These are phyloP conservation scores for Eublepharis macularius DNA, from an alignment of 2,113 vertebrate genomes.

Conservation along the genomic window DNA sequence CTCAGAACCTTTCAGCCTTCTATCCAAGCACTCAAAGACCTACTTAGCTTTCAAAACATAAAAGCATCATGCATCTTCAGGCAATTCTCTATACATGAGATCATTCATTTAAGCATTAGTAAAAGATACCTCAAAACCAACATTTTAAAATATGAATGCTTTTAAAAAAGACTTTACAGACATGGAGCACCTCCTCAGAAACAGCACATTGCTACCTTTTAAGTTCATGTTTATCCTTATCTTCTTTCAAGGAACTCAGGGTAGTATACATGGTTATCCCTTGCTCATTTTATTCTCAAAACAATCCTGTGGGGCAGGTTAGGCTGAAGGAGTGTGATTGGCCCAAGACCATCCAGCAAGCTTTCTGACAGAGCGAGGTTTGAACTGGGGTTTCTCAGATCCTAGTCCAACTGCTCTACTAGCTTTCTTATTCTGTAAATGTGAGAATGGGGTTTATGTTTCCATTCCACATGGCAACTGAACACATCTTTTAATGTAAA, in stretches of 20 bases:
- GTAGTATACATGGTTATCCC: no score
- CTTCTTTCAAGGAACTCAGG: no score
- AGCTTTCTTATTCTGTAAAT: not conserved
- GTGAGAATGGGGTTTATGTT: no score
- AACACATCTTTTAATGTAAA: not conserved
- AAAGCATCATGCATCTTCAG: not conserved
- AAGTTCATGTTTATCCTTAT: no score
- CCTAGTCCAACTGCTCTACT: no score
- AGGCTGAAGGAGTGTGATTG: no score
- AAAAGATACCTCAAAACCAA: not conserved
- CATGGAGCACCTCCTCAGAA: not conserved
- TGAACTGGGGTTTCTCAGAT: no score
- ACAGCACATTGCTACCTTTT: not conserved
- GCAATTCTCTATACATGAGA: not conserved
- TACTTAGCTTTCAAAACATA: not conserved
- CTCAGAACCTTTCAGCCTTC: not conserved
- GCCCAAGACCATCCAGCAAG: no score
- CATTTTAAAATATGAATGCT: not conserved
- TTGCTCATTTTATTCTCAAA: no score
- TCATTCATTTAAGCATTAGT: not conserved
- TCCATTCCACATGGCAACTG: not conserved
- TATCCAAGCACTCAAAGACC: not conserved
- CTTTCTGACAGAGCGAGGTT: no score
- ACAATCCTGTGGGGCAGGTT: no score
- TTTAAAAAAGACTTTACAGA: not conserved